phyloP scores from a whole-genome alignment of 2,113 vertebrate genomes.

The Pelecanus crispus region DNA sequence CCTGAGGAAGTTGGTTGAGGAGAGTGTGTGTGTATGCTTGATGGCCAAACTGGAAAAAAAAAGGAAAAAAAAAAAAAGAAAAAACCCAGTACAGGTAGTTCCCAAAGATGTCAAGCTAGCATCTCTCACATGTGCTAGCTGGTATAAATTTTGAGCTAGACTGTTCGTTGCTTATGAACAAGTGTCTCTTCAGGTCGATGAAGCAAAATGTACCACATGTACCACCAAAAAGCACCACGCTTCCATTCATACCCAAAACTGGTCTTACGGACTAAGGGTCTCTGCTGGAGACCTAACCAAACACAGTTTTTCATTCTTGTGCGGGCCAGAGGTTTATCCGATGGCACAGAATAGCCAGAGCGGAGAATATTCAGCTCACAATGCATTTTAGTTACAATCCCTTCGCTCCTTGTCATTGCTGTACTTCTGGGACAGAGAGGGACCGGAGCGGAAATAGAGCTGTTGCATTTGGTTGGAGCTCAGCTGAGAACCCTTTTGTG shows the following conservation, averaged over 20 bases:
- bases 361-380: background rate
- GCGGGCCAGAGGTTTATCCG: background rate
- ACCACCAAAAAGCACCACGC: background rate
- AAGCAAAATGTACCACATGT: background rate
- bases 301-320: background rate
- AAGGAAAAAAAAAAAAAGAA: too few relatives aligned
- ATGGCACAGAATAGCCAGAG: background rate
- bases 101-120: background rate
- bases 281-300: background rate
- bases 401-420: background rate
- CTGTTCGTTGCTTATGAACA: background rate
- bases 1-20: background rate
- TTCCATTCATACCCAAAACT: background rate
- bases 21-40: background rate
- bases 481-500: background rate
- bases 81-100: background rate
- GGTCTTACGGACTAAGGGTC: background rate
- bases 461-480: background rate
- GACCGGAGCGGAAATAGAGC: background rate
- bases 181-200: background rate
- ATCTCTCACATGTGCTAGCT: background rate
- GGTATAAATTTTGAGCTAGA: background rate
- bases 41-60: background rate
- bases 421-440: background rate
- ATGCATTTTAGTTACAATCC: background rate